Percentiles rank a stretch among this genome's conserved stretches.
Conservation (phyloP, 2,113 vertebrate genomes). For the Lampris incognitus region DNA sequence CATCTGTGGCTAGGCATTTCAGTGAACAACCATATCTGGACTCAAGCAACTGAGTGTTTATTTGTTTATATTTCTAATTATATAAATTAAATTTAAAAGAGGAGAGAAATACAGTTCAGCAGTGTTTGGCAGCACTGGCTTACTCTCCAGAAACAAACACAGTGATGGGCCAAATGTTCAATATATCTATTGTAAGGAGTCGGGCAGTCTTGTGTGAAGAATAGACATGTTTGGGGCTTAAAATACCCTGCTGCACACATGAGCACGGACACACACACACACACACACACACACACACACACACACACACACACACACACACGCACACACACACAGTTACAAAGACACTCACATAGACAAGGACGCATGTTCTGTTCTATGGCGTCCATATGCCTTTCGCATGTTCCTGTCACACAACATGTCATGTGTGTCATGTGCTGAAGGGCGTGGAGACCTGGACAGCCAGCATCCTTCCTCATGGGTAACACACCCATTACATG, state of each 20-base stretch:
- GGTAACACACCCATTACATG: slow-evolving; percentile 69
- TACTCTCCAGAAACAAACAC: too few species aligned
- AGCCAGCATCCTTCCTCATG: slow-evolving; percentile 62
- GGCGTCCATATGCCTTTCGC: slow-evolving; percentile 68
- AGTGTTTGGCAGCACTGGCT: too few species aligned
- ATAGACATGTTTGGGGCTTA: too few species aligned
- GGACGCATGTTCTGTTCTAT: slow-evolving; percentile 57
- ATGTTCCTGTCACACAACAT: slow-evolving; percentile 62
- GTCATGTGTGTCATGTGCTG: slow-evolving; percentile 62
- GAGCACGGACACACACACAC: too few species aligned
- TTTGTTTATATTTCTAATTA: slow-evolving; percentile 49
- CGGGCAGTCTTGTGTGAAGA: too few species aligned
- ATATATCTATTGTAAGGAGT: too few species aligned
- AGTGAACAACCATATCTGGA: slow-evolving; percentile 69
- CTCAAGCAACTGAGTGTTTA: slow-evolving; percentile 74
- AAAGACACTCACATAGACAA: not conserved
- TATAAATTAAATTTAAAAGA: too few species aligned
- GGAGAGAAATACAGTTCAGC: too few species aligned
- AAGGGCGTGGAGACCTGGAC: slow-evolving; percentile 69
- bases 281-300: not conserved
- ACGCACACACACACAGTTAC: not conserved
- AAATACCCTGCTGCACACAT: too few species aligned
- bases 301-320: slow-evolving; percentile 1
- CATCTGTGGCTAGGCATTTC: slow-evolving; percentile 67
- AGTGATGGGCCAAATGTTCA: too few species aligned